Base-by-base conservation (phyloP, 1,140 invertebrate species). In the Diorhabda sublineata region DNA sequence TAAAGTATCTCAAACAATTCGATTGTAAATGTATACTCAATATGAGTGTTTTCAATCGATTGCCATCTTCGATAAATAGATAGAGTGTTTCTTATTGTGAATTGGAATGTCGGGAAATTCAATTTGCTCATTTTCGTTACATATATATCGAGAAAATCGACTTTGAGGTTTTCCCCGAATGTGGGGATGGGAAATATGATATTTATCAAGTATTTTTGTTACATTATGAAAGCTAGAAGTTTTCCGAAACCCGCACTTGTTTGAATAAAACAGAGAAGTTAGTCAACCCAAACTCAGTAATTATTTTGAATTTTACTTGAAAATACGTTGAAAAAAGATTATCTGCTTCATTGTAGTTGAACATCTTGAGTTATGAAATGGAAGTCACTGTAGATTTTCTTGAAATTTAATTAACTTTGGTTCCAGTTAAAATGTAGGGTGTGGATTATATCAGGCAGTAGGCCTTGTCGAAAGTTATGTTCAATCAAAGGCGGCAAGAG, bases 401-500 rank as follows among this genome's bases (percentile, higher is more conserved):
- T 26, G 26, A 26, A 26, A 26, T 26, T 26, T 26, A 26, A 26
- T 26, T 26, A 26, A 26, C 41, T 6, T 59, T 44, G 43, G 44
- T 44, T 44, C n/a, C 4, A 44, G 47, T 52, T 44, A 45, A 62
- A 62, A 44, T 43, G 43, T 43, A 42, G 44, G 43, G 44, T 44
- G 44, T 62, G 42, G 61, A 44, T 59, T 11, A 26, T 26, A 11
- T 59, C 58, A 11, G n/a, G n/a, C 58, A 59, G 58, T 42, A 7
- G 8, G 43, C 61, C 61, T 44, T 42, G 44, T 44, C 42, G 8
- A 9, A 52, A 52, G 47, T 52, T 42, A 4, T 62, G 42, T 62
- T 44, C 44, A 62, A 44, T 44, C 42, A 62, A 62, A 44, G 61
- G 61, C 44, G 61, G 44, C 61, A 45, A 3, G 44, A 44, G 42